phyloP scores from a whole-genome alignment of 2,113 vertebrate genomes.

The Charina bottae region DNA sequence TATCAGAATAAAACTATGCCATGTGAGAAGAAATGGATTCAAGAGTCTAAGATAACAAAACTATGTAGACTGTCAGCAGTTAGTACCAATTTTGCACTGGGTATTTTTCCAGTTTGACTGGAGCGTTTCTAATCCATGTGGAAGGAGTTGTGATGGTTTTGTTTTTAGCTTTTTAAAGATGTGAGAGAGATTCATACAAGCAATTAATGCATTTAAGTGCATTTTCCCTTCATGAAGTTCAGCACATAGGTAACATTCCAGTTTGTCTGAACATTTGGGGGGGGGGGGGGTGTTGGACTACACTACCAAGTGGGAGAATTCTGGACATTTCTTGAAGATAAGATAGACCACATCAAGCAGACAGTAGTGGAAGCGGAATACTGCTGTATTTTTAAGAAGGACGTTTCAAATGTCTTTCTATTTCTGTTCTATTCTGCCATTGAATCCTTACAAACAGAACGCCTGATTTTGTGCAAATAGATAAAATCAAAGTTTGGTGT shows the following conservation, averaged over 20 bases:
- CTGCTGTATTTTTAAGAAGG: slow-evolving; percentile 17
- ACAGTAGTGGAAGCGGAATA: slow-evolving; percentile 44
- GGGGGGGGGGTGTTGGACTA: slow-evolving; percentile 50
- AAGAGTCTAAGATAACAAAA: slow-evolving; percentile 57
- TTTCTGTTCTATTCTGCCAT: background rate
- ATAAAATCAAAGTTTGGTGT: background rate
- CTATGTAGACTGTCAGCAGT: slow-evolving; percentile 46
- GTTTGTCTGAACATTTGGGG: background rate
- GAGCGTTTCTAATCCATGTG: slow-evolving; percentile 3
- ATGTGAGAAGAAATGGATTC: slow-evolving; percentile 62
- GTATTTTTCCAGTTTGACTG: slow-evolving; percentile 41
- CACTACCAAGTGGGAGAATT: slow-evolving; percentile 70
- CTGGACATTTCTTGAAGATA: slow-evolving; percentile 77
- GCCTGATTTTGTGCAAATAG: slow-evolving; percentile 6
- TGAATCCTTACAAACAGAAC: slow-evolving; percentile 15
- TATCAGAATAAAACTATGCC: slow-evolving; percentile 52
- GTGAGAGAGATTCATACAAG: slow-evolving; percentile 32
- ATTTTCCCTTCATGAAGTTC: slow-evolving; percentile 62
- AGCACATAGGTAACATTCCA: slow-evolving; percentile 32
- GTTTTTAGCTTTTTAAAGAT: slow-evolving; percentile 7
- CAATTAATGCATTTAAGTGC: slow-evolving; percentile 3
- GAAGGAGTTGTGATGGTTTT: slow-evolving; percentile 30
- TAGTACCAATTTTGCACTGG: slow-evolving; percentile 40
- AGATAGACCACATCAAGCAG: slow-evolving; percentile 72
- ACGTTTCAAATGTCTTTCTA: slow-evolving; percentile 27